Base-by-base conservation (phyloP, 1,140 invertebrate genomes). In the Drosophila athabasca region DNA sequence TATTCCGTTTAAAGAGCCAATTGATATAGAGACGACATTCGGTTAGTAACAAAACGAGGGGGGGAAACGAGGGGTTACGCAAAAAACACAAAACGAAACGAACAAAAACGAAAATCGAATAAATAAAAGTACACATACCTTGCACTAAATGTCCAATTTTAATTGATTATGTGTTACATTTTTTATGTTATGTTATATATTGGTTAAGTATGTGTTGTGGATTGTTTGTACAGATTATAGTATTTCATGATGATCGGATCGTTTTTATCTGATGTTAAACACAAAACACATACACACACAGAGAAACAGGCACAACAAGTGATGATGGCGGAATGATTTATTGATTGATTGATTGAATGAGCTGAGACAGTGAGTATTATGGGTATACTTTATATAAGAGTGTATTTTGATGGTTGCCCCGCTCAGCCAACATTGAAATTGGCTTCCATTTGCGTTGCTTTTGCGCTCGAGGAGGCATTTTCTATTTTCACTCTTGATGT, bases 111-210 rank as follows among this genome's bases (percentile, higher is more conserved):
- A 80, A 60, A 79, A 76, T 48, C 62, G 61, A 43, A 74, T 84
- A 74, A 85, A 81, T 52, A 76, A 85, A 87, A 65, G 82, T 87
- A 87, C 82, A 87, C 82, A 87, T 87, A 87, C 82, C 82, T 87
- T 87, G 83, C 82, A 87, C 82, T 87, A 87, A 75, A 79, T 62
- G 71, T 87, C 83, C 83, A 83, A 88, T 88, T 69, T 59, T 52
- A 60, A 15, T 48, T 26, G 43, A 61, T 65, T 61, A 35, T 75
- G 31, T 57, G 58, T 59, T 61, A 39, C 22, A 45, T 62, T 67
- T 67, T 13, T 52, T 60, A 58, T 55, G 35, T 62, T 50, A 19
- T 49, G 55, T 66, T 57, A 44, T 13, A 54, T 58, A 53, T 64
- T 45, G 19, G 49, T 53, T 57, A 50, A 54, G 19, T 50, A 11